Evolutionary conservation across 37 sponge, comb jelly and placozoan genomes (phyloP).

Genomic region (Aphrocallistes beatrix): DNA sequence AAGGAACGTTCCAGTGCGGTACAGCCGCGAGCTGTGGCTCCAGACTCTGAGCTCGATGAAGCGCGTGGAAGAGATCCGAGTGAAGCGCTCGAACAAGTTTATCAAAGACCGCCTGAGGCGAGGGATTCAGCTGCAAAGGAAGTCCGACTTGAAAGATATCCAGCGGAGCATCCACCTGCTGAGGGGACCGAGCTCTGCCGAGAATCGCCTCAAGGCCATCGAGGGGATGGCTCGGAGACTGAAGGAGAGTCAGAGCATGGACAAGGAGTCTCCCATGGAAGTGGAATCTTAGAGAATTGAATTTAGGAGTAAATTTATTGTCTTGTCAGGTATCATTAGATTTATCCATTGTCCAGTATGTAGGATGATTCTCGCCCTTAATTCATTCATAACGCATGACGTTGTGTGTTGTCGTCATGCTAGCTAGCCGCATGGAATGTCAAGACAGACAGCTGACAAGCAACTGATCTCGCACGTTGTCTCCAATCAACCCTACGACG

Average conservation of each 20-base stretch:
- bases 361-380: not conserved
- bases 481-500: slow-evolving; percentile 90
- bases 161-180: slow-evolving; percentile 75
- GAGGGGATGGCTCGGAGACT: slow-evolving; percentile 2
- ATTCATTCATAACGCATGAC: not conserved
- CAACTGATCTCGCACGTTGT: slow-evolving; percentile 30
- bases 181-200: slow-evolving; percentile 36
- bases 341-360: not conserved
- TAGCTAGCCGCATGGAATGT: not conserved
- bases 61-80: slow-evolving; percentile 71
- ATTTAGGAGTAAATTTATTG: not conserved
- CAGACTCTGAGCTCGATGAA: slow-evolving; percentile 72
- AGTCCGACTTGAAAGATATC: slow-evolving; percentile 76
- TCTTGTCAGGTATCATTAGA: not conserved
- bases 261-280: not conserved
- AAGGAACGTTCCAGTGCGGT: slow-evolving; percentile 75
- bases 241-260: not conserved
- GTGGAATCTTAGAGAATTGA: not conserved
- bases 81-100: slow-evolving; percentile 70
- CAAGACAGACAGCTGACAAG: slow-evolving; percentile 7
- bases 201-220: not conserved
- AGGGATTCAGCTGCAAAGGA: slow-evolving; percentile 69
- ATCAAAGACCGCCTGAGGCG: slow-evolving; percentile 88
- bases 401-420: not conserved
- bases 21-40: slow-evolving; percentile 74